Percentiles rank a stretch among this genome's conserved stretches.
These are phyloP conservation scores for Rhaphigaster nebulosa DNA, from an alignment of 2,888 invertebrate species.

Conservation along the genomic window DNA sequence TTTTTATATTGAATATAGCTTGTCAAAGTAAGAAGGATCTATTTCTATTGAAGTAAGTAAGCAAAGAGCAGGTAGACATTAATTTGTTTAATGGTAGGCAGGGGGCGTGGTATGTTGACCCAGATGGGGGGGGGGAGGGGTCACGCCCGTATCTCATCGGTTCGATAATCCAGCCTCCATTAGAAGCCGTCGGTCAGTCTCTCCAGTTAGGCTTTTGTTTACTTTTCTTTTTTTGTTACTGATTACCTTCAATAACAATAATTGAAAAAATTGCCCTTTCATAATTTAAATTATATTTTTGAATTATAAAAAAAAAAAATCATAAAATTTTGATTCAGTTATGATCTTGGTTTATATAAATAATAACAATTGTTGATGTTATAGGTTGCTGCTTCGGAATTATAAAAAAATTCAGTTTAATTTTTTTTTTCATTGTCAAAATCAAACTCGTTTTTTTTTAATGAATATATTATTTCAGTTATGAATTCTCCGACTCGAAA, in stretches of 20 bases:
- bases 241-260: not conserved
- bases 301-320: not conserved
- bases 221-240: not conserved
- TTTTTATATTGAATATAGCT: not conserved
- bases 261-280: not conserved
- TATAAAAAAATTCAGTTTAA: too few relatives aligned
- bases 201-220: not conserved
- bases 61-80: not conserved
- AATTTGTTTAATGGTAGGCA: constrained; percentile 37
- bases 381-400: too few relatives aligned
- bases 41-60: not conserved
- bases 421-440: too few relatives aligned
- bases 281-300: not conserved
- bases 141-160: constrained; percentile 48
- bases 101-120: constrained; percentile 43
- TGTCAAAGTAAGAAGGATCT: not conserved
- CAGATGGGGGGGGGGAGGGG: too few relatives aligned
- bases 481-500: too few relatives aligned
- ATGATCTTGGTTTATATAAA: too few relatives aligned
- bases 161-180: constrained; percentile 49
- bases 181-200: not conserved
- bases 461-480: too few relatives aligned
- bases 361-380: too few relatives aligned
- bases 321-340: too few relatives aligned
- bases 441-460: too few relatives aligned